Evolutionary conservation across 2,797 vertebrate species (phyloP).

Genomic region (Clamator glandarius): DNA sequence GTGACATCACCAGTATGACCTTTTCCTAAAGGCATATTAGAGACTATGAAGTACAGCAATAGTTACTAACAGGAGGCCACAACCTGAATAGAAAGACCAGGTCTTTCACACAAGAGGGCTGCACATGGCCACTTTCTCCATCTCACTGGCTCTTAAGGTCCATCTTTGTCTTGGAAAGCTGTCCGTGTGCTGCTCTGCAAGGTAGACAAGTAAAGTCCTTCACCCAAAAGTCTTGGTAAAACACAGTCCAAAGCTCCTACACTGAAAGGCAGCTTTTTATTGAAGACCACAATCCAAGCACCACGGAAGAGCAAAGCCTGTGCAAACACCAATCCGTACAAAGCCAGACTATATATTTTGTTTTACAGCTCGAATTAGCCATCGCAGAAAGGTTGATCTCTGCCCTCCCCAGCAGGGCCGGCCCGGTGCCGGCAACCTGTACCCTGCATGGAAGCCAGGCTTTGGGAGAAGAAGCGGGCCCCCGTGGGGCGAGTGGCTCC

Average conservation of each 20-base stretch:
- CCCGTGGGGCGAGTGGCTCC: too few species aligned
- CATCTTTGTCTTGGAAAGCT: neutral
- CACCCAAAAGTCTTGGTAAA: neutral
- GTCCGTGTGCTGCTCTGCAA: neutral
- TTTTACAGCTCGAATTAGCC: neutral
- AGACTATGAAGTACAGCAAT: neutral
- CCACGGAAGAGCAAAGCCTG: neutral
- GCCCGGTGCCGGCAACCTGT: too few species aligned
- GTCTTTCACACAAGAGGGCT: neutral
- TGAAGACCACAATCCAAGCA: neutral
- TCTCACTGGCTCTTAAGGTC: neutral
- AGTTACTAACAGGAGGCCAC: neutral
- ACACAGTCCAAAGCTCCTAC: neutral
- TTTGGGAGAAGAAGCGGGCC: too few species aligned
- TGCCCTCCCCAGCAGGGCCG: neutral
- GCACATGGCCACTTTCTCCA: neutral
- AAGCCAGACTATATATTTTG: too few species aligned
- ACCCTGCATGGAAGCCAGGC: too few species aligned
- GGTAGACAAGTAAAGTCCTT: neutral
- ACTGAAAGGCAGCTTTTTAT: too few species aligned
- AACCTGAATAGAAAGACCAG: neutral
- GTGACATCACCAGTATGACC: neutral
- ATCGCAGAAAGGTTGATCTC: too few species aligned
- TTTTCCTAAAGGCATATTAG: neutral
- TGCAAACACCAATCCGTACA: neutral